These are phyloP conservation scores for Phenganax stokvisi DNA, from an alignment of 92 coral and sea anemone species.

Conservation along the genomic window DNA sequence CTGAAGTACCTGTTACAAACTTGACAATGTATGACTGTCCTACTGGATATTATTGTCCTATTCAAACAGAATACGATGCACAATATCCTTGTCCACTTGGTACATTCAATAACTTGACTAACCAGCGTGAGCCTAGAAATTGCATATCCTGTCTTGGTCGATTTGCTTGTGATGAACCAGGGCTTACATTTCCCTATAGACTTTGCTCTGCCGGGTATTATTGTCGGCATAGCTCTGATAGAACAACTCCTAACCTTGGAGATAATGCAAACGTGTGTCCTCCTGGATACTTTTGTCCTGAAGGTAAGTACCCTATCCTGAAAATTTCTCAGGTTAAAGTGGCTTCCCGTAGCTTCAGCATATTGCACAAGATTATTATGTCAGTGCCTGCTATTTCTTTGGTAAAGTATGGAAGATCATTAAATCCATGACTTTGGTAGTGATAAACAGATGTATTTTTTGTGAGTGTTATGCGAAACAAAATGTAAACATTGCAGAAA, in stretches of 20 bases:
- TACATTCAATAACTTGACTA: slow-evolving; percentile 82
- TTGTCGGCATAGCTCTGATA: slow-evolving; percentile 81
- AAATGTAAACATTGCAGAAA: too few species aligned
- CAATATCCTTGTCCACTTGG: slow-evolving; percentile 88
- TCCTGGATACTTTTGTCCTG: slow-evolving; percentile 78
- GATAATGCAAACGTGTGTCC: slow-evolving; percentile 75
- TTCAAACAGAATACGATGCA: slow-evolving; percentile 67
- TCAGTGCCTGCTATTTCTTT: too few species aligned
- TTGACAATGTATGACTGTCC: slow-evolving; percentile 60
- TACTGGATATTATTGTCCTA: slow-evolving; percentile 81
- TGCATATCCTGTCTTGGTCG: slow-evolving; percentile 83
- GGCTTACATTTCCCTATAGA: slow-evolving; percentile 64
- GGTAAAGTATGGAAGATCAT: too few species aligned
- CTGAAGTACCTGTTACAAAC: slow-evolving; percentile 76
- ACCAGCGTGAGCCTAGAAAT: slow-evolving; percentile 50
- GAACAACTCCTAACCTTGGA: slow-evolving; percentile 79
- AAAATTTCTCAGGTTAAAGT: too few species aligned
- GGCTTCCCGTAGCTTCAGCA: too few species aligned
- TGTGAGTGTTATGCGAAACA: too few species aligned
- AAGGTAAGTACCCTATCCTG: slow-evolving; percentile 49
- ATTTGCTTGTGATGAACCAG: slow-evolving; percentile 83
- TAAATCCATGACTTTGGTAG: too few species aligned
- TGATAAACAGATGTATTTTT: too few species aligned
- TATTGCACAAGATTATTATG: too few species aligned
- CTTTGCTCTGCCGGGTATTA: slow-evolving; percentile 83